Evolutionary conservation across 2,888 invertebrate genomes (phyloP).

Genomic region (Sturmia bella): DNA sequence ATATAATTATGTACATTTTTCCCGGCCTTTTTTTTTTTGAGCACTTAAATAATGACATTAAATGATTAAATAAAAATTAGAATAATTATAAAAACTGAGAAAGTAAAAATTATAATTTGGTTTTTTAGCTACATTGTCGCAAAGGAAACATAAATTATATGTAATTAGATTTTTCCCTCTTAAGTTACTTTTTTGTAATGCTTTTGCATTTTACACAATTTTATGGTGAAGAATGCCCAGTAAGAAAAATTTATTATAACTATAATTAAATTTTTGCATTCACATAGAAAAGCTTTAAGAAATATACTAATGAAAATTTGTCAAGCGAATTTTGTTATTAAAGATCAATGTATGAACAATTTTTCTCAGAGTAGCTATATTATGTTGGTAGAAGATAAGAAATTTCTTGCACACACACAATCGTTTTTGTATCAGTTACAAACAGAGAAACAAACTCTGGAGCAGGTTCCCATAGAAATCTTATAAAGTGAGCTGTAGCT

Average conservation of each 20-base stretch:
- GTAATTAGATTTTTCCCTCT: constrained; percentile 35
- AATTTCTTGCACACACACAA: neutral
- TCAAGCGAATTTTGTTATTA: neutral
- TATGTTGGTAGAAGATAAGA: neutral
- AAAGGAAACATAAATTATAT: constrained; percentile 36
- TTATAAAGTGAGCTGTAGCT: constrained; percentile 31
- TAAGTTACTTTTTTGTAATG: constrained; percentile 12
- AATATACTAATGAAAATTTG: no score
- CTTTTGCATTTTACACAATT: neutral
- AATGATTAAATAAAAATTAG: constrained; percentile 60
- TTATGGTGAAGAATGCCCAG: neutral
- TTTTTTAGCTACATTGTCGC: neutral
- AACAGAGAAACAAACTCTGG: neutral
- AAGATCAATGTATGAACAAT: no score
- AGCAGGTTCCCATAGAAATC: neutral
- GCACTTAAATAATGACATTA: constrained; percentile 62
- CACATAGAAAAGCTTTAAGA: no score
- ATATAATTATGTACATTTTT: constrained; percentile 32
- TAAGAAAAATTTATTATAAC: no score
- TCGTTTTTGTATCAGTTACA: neutral
- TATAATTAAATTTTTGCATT: no score
- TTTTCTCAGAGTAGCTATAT: no score
- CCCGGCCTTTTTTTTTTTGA: constrained; percentile 29
- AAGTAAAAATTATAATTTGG: neutral
- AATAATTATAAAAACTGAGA: neutral